Evolutionary conservation across 2,113 vertebrate genomes (phyloP).

Genomic region (Amphiprion ocellaris): DNA sequence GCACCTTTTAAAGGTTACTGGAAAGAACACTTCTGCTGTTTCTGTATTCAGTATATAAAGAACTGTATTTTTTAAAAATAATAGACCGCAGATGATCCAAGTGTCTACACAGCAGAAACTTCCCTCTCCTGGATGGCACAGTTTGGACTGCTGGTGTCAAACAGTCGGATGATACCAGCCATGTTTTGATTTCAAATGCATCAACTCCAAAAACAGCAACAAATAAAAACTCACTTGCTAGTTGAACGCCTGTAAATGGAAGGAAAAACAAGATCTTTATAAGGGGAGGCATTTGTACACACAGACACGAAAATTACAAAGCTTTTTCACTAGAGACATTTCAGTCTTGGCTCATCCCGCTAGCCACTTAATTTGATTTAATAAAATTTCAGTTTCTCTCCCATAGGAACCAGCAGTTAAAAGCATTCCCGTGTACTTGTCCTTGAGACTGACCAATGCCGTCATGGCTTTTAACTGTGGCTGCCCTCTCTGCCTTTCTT

Average conservation of each 20-base stretch:
- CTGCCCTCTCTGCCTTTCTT: conserved; percentile 29
- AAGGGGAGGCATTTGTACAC: neutral
- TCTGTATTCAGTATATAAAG: neutral
- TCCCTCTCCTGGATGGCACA: neutral
- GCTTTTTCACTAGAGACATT: conserved; percentile 35
- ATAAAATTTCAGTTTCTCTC: conserved; percentile 48
- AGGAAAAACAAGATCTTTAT: conserved; percentile 5
- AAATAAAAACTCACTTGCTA: conserved; percentile 1
- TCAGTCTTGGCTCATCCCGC: conserved; percentile 38
- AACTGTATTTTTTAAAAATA: neutral
- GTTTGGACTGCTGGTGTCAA: neutral
- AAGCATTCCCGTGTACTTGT: conserved; percentile 69
- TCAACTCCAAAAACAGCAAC: neutral
- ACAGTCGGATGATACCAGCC: neutral
- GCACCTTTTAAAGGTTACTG: neutral
- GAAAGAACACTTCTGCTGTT: neutral
- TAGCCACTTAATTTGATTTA: conserved; percentile 61
- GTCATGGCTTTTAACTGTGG: conserved; percentile 53
- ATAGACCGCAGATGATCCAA: neutral
- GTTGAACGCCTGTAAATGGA: neutral
- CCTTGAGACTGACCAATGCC: conserved; percentile 48
- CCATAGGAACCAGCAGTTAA: conserved; percentile 56
- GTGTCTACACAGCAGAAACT: neutral
- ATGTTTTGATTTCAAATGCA: neutral
- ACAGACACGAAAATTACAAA: conserved; percentile 39